These are phyloP conservation scores for Drosophila tani DNA, from an alignment of 1,140 invertebrate genomes.

Conservation along the genomic window DNA sequence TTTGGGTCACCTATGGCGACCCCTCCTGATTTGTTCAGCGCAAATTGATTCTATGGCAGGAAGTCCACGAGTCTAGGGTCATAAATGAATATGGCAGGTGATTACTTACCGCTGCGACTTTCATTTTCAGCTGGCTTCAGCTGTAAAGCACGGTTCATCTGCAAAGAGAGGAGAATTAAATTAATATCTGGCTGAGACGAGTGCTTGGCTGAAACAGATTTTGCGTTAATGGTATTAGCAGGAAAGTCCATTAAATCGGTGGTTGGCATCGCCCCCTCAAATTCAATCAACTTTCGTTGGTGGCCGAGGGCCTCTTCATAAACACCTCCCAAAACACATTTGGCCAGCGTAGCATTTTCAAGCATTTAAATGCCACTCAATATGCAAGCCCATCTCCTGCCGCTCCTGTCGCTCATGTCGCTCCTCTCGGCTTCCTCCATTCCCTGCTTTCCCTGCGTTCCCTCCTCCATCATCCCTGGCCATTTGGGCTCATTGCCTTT, in stretches of 20 bases:
- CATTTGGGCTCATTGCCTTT: constrained; percentile 82
- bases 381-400: constrained; percentile 73
- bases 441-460: background rate
- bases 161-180: constrained; percentile 83
- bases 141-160: constrained; percentile 99
- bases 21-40: constrained; percentile 39
- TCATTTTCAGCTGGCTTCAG: constrained; percentile 99
- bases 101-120: constrained; percentile 96
- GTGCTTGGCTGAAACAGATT: constrained; percentile 17
- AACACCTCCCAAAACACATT: constrained; percentile 70
- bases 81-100: constrained; percentile 43
- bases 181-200: constrained; percentile 9
- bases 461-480: constrained; percentile 32
- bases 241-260: constrained; percentile 21
- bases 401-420: background rate
- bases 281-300: constrained; percentile 50
- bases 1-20: constrained; percentile 65
- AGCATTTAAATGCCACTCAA: constrained; percentile 83
- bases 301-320: constrained; percentile 66
- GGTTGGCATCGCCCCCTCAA: background rate
- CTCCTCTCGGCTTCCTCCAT: background rate
- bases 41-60: constrained; percentile 70
- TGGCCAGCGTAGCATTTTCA: constrained; percentile 62
- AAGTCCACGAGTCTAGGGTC: background rate
- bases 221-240: constrained; percentile 19